Conservation (phyloP, 2,888 invertebrate species). For the Pyrochroa serraticornis region DNA sequence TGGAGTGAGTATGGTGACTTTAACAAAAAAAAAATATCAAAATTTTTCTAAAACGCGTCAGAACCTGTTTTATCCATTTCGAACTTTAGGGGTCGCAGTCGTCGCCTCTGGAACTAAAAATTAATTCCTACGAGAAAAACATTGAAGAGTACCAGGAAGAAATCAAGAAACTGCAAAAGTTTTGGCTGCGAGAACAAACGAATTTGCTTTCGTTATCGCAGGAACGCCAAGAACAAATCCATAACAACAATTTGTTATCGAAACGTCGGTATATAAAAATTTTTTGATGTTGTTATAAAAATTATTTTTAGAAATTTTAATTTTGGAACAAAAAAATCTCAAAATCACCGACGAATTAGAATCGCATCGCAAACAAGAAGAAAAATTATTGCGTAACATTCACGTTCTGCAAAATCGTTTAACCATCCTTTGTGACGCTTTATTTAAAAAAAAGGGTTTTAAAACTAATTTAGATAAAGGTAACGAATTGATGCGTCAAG, state of each 20-base stretch:
- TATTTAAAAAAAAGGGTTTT: slow-evolving; percentile 62
- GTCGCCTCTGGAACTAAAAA: slow-evolving; percentile 66
- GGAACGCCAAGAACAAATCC: slow-evolving; percentile 70
- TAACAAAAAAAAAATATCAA: too few species aligned
- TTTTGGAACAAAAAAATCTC: slow-evolving; percentile 77
- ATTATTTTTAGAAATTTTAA: slow-evolving; percentile 57
- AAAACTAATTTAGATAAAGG: slow-evolving; percentile 63
- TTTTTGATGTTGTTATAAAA: slow-evolving; percentile 10
- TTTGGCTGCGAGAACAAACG: slow-evolving; percentile 79
- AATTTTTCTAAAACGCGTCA: too few species aligned
- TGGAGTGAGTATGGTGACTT: slow-evolving; percentile 59
- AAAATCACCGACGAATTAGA: slow-evolving; percentile 72
- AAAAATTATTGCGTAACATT: slow-evolving; percentile 65
- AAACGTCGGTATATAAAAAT: slow-evolving; percentile 65
- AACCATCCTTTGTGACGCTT: slow-evolving; percentile 63
- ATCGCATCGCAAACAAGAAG: slow-evolving; percentile 62
- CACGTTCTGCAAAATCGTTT: slow-evolving; percentile 67
- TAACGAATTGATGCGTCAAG: slow-evolving; percentile 62
- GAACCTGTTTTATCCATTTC: too few species aligned
- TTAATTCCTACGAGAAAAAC: slow-evolving; percentile 69
- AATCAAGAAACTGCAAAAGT: slow-evolving; percentile 70
- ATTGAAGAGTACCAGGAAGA: slow-evolving; percentile 67
- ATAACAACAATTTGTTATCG: slow-evolving; percentile 71
- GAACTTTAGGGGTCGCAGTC: slow-evolving; percentile 52
- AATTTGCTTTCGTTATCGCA: slow-evolving; percentile 72